A percentile compares a stretch with the other conserved stretches of the same genome.
phyloP scores from a whole-genome alignment of 2,113 vertebrate genomes.

The Arvicanthis niloticus region DNA sequence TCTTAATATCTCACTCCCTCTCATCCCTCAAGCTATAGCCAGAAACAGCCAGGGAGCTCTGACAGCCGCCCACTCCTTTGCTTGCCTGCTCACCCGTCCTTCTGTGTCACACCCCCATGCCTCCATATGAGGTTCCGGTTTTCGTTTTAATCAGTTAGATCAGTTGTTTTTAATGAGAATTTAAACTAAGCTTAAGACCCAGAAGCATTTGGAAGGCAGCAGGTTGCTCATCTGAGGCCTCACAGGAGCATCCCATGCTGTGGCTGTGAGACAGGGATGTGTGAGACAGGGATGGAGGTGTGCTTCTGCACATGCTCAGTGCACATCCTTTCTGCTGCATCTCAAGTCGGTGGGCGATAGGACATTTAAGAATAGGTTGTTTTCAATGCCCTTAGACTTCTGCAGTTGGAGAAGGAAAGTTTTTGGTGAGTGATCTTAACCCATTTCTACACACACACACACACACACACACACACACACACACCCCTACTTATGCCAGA shows the following conservation, averaged over 20 bases:
- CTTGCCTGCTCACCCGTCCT: background rate
- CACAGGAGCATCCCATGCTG: background rate
- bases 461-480: background rate
- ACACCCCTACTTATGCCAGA: background rate
- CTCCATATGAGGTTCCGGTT: constrained; percentile 13
- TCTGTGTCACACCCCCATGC: background rate
- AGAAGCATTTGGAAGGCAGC: background rate
- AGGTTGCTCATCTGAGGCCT: background rate
- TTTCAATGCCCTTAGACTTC: constrained; percentile 24
- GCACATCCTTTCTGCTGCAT: rapidly evolving
- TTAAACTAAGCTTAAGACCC: constrained; percentile 34
- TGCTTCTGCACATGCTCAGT: too few relatives aligned
- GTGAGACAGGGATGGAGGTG: rapidly evolving
- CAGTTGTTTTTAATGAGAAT: constrained; percentile 56
- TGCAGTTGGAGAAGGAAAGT: background rate
- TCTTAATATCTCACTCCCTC: background rate
- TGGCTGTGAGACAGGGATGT: background rate
- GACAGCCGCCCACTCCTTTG: background rate
- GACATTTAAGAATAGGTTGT: background rate
- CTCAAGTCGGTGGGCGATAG: background rate
- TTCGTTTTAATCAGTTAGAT: constrained; percentile 54
- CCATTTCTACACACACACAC: background rate
- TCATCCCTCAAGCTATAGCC: constrained; percentile 20
- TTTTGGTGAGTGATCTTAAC: background rate
- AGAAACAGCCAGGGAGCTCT: background rate